Evolutionary conservation across 2,888 invertebrate species (phyloP).

Genomic region (Orchesellides sinensis): DNA sequence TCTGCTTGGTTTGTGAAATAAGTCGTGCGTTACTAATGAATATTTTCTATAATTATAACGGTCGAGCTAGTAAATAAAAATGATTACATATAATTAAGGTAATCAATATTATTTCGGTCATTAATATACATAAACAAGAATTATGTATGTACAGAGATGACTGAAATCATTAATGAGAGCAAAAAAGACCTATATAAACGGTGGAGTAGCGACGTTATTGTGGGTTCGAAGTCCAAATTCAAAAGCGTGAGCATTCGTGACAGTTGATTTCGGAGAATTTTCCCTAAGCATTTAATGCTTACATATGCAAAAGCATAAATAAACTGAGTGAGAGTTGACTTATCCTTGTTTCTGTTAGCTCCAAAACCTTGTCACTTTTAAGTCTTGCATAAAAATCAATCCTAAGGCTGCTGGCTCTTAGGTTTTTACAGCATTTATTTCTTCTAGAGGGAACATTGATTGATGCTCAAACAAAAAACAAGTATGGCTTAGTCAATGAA

Average conservation of each 20-base stretch:
- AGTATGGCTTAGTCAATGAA: conserved; percentile 32
- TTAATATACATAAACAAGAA: conserved; percentile 4
- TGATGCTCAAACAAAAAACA: conserved; percentile 36
- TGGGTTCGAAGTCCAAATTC: no score
- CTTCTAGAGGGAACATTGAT: conserved; percentile 43
- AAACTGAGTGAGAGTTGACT: background rate
- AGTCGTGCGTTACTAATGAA: conserved; percentile 18
- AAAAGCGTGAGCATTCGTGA: no score
- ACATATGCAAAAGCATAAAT: background rate
- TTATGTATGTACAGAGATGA: background rate
- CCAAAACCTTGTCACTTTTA: conserved; percentile 29
- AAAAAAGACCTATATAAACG: background rate
- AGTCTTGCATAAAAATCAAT: conserved; percentile 20
- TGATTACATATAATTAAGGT: background rate
- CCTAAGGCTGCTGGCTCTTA: background rate
- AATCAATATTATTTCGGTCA: conserved; percentile 23
- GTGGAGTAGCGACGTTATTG: no score
- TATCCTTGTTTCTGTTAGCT: conserved; percentile 28
- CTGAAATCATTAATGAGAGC: background rate
- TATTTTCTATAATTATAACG: conserved; percentile 12
- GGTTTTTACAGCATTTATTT: background rate
- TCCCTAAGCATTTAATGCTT: no score
- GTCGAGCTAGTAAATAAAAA: background rate
- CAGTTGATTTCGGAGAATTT: no score
- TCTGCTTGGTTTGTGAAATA: conserved; percentile 18